A percentile compares a stretch with the other conserved stretches of the same genome.
Evolutionary conservation across 2,113 vertebrate species (phyloP).

Genomic region (Ceyx margarethae): DNA sequence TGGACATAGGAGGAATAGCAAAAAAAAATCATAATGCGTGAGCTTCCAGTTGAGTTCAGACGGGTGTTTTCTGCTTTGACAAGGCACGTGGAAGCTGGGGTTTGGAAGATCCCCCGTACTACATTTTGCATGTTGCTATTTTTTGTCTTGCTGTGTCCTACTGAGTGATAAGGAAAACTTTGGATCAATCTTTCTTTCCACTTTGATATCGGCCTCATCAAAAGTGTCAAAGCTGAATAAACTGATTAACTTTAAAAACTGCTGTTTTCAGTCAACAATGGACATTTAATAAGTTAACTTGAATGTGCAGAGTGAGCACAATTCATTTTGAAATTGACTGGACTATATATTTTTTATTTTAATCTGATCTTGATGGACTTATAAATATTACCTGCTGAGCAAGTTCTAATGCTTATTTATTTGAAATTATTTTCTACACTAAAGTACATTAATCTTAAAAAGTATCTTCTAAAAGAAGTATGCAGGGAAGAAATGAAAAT

Average conservation of each 20-base stretch:
- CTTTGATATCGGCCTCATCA: constrained; percentile 76
- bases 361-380: constrained; percentile 75
- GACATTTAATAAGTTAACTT: constrained; percentile 75
- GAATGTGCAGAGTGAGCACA: constrained; percentile 69
- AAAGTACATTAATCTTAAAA: constrained; percentile 77
- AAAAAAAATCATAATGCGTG: constrained; percentile 45
- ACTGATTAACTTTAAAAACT: constrained; percentile 78
- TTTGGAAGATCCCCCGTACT: constrained; percentile 76
- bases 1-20: constrained; percentile 73
- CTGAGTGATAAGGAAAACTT: constrained; percentile 73
- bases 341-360: constrained; percentile 74
- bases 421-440: constrained; percentile 77
- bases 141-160: constrained; percentile 74
- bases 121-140: constrained; percentile 64
- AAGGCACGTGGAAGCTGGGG: constrained; percentile 69
- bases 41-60: constrained; percentile 70
- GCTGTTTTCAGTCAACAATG: constrained; percentile 77
- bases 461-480: constrained; percentile 72
- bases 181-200: constrained; percentile 73
- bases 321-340: constrained; percentile 72
- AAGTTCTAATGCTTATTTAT: constrained; percentile 84
- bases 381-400: constrained; percentile 81
- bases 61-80: constrained; percentile 69
- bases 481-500: constrained; percentile 69
- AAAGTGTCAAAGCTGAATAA: constrained; percentile 75